Percentiles rank a stretch among this genome's conserved stretches.
Evolutionary conservation across 2,797 vertebrate species (phyloP).

Genomic region (Sylvia borin): DNA sequence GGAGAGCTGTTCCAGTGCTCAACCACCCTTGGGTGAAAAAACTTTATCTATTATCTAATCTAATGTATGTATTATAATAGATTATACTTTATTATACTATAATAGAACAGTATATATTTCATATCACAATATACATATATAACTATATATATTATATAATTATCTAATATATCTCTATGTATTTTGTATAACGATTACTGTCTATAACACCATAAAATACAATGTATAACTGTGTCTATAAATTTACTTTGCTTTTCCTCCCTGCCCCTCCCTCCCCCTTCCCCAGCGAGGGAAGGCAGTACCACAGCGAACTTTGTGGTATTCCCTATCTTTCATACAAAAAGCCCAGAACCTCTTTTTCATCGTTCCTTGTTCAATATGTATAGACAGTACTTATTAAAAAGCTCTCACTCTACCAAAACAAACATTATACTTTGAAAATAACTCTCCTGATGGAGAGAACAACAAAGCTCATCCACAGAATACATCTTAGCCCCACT

Average conservation of each 20-base stretch:
- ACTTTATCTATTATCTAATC: neutral
- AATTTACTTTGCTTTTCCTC: neutral
- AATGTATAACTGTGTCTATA: neutral
- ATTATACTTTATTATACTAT: neutral
- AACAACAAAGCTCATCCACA: neutral
- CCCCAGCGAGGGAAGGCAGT: neutral
- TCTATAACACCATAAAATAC: neutral
- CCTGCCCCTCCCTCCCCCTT: too few relatives aligned
- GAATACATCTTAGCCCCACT: neutral
- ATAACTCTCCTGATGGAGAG: neutral
- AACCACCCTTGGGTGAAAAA: neutral
- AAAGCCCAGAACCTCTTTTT: neutral
- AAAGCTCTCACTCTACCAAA: neutral
- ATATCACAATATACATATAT: neutral
- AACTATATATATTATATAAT: neutral
- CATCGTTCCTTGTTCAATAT: neutral
- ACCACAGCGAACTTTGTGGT: neutral
- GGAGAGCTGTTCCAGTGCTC: neutral
- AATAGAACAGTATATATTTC: neutral
- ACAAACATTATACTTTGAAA: neutral
- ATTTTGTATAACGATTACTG: neutral
- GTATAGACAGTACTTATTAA: neutral
- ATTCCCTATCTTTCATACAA: neutral
- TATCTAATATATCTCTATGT: too few relatives aligned
- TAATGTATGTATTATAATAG: neutral